Evolutionary conservation across 2,113 vertebrate genomes (phyloP).

Genomic region (Psammodynastes pulverulentus): DNA sequence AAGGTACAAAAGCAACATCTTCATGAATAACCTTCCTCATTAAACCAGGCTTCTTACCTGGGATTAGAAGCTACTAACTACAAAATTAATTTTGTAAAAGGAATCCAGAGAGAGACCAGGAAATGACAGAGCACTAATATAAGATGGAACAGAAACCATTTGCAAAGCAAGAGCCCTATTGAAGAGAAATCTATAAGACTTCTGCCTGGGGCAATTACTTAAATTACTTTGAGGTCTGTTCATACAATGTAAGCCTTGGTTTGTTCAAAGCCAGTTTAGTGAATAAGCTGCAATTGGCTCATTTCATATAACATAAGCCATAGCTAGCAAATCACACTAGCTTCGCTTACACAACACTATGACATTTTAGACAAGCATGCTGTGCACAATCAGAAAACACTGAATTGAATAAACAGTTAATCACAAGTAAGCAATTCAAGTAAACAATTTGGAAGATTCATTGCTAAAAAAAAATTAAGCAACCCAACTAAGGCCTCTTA

Average conservation of each 20-base stretch:
- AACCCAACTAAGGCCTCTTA: not conserved
- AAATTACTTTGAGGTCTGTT: not conserved
- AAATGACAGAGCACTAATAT: not conserved
- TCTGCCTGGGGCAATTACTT: not conserved
- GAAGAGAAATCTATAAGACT: not conserved
- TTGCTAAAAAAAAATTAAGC: not conserved
- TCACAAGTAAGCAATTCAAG: not conserved
- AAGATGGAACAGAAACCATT: not conserved
- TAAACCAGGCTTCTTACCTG: not conserved
- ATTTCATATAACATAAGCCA: not conserved
- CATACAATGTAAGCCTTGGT: not conserved
- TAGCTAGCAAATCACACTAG: not conserved
- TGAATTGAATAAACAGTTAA: not conserved
- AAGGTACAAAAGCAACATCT: not conserved
- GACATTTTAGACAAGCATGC: not conserved
- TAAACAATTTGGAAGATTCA: not conserved
- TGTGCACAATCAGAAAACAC: not conserved
- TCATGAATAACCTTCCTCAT: not conserved
- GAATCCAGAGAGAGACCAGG: not conserved
- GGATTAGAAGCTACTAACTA: not conserved
- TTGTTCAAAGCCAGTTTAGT: not conserved
- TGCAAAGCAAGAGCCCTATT: not conserved
- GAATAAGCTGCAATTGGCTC: not conserved
- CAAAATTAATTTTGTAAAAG: not conserved
- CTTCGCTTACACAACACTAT: not conserved